These are phyloP conservation scores for Macrotus californicus DNA, from an alignment of 2,113 vertebrate species.

Conservation along the genomic window DNA sequence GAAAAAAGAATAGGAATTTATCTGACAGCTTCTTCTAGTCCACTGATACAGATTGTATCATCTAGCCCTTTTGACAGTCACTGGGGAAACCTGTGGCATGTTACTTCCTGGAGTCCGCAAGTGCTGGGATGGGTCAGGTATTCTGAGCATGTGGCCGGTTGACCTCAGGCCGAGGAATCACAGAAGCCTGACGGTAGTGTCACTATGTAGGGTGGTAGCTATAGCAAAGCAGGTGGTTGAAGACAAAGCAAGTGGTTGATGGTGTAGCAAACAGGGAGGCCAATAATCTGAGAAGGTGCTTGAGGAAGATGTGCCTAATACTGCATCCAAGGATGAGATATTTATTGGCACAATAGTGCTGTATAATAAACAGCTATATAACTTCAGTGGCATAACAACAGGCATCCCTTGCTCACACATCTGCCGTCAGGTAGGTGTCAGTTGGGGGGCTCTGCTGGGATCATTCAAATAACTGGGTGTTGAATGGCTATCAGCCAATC, in stretches of 20 bases:
- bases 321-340: neutral
- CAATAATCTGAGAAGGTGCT: neutral
- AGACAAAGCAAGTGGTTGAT: neutral
- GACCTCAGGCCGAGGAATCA: neutral
- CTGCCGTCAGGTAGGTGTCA: neutral
- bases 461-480: neutral
- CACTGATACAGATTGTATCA: neutral
- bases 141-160: neutral
- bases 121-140: neutral
- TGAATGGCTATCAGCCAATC: neutral
- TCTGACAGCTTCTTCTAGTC: neutral
- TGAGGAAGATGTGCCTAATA: neutral
- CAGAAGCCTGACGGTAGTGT: neutral
- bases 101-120: neutral
- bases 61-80: neutral
- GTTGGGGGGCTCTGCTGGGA: neutral
- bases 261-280: neutral
- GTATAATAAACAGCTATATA: neutral
- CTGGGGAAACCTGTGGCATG: neutral
- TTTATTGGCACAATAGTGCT: neutral
- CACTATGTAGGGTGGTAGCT: neutral
- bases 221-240: neutral
- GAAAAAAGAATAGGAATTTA: neutral
- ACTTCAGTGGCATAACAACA: neutral
- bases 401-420: neutral